These are phyloP conservation scores for Mesochorus sp. DNA, from an alignment of 2,888 invertebrate species.

Conservation along the genomic window DNA sequence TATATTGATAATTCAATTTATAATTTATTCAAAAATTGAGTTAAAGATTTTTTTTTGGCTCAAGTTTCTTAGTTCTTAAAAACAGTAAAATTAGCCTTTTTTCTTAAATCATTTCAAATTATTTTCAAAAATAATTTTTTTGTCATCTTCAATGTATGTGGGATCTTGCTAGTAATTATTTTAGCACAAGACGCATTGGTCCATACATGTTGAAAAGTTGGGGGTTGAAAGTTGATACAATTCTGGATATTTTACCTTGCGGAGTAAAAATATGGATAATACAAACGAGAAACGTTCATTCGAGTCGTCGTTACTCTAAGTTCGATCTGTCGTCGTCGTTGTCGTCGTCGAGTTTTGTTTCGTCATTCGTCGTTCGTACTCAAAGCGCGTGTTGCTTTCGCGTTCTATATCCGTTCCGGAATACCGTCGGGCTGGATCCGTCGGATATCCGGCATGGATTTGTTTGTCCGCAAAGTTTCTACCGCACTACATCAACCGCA, in stretches of 20 bases:
- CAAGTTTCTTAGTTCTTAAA: too few relatives aligned
- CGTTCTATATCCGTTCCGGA: constrained; percentile 66
- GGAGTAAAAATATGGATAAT: not conserved
- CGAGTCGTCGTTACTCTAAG: constrained; percentile 56
- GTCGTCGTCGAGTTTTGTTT: constrained; percentile 73
- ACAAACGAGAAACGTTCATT: constrained; percentile 54
- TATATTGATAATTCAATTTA: too few relatives aligned
- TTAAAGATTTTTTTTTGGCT: too few relatives aligned
- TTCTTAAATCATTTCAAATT: too few relatives aligned
- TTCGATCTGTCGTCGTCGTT: not conserved
- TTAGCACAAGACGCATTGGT: not conserved
- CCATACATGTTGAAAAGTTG: too few relatives aligned
- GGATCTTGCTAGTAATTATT: not conserved
- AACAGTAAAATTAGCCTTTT: too few relatives aligned
- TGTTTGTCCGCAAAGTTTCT: constrained; percentile 80
- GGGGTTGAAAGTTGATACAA: constrained; percentile 21
- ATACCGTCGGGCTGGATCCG: constrained; percentile 69
- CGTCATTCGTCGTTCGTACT: constrained; percentile 60
- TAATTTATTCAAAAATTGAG: too few relatives aligned
- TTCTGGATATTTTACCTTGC: constrained; percentile 27
- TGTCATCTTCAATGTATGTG: not conserved
- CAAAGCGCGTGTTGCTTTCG: constrained; percentile 65
- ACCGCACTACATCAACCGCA: constrained; percentile 78
- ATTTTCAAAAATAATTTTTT: too few relatives aligned
- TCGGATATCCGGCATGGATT: constrained; percentile 79